A percentile compares a stretch with the other conserved stretches of the same genome.
Conservation (phyloP, 2,888 invertebrate genomes). For the Nineta flava region DNA sequence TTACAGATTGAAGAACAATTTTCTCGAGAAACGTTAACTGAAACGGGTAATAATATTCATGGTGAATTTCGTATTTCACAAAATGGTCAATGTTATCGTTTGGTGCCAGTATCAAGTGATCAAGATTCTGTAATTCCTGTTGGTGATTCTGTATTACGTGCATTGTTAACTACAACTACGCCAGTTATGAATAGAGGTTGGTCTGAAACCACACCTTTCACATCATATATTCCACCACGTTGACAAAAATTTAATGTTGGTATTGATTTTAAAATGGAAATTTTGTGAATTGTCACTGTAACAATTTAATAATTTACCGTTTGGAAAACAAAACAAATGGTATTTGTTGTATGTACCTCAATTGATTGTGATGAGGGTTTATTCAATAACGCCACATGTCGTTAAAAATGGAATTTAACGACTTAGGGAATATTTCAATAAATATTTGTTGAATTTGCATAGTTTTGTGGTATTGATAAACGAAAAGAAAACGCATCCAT, state of each 20-base stretch:
- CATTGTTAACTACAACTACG: neutral
- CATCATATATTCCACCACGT: neutral
- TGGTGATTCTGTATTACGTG: neutral
- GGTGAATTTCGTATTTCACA: neutral
- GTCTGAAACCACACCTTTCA: neutral
- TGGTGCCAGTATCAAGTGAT: neutral
- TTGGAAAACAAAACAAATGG: too few relatives aligned
- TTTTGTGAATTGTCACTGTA: neutral
- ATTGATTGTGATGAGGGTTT: too few relatives aligned
- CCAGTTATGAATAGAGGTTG: neutral
- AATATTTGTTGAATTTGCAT: too few relatives aligned
- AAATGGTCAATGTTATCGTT: neutral
- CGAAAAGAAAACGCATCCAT: too few relatives aligned
- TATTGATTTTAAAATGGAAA: neutral
- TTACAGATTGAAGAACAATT: neutral
- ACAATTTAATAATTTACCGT: neutral
- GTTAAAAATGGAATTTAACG: neutral
- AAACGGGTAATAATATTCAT: neutral
- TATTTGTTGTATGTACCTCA: too few relatives aligned
- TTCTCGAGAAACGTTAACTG: neutral
- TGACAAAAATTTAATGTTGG: neutral
- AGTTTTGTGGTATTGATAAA: too few relatives aligned
- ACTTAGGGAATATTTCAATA: neutral
- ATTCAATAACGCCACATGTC: neutral
- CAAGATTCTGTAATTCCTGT: neutral